Evolutionary conservation across 2,797 vertebrate genomes (phyloP).

Genomic region (Anas flavirostris): DNA sequence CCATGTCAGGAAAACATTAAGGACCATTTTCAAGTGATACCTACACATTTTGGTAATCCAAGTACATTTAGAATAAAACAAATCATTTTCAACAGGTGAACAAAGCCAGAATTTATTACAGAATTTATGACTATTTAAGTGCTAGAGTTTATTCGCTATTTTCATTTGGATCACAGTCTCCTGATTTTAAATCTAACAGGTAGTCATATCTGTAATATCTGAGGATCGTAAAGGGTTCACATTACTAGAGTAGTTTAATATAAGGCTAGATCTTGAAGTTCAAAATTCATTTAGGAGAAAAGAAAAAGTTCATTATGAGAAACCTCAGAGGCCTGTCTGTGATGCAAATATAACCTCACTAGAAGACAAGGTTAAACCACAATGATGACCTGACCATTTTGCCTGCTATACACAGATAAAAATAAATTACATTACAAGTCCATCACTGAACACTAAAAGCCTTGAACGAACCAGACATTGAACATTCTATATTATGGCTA

Average conservation of each 20-base stretch:
- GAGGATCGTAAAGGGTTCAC: neutral
- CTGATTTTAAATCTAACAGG: neutral
- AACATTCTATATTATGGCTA: neutral
- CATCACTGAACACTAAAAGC: neutral
- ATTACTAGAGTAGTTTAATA: neutral
- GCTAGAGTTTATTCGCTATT: neutral
- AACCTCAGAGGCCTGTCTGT: rapidly evolving
- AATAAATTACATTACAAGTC: neutral
- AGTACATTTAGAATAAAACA: neutral
- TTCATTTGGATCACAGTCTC: neutral
- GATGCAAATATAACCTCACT: neutral
- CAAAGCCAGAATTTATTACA: neutral
- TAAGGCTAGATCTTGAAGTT: neutral
- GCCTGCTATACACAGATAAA: neutral
- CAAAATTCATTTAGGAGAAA: neutral
- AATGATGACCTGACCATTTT: neutral
- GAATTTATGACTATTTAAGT: neutral
- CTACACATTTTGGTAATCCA: neutral
- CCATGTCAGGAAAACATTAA: neutral
- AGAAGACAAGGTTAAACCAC: neutral
- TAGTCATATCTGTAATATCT: neutral
- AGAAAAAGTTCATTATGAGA: neutral
- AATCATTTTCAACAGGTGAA: neutral
- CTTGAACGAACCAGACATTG: neutral
- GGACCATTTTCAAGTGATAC: neutral